These are phyloP conservation scores for Catostomus latipinnis DNA, from an alignment of 2,797 vertebrate species.

Conservation along the genomic window DNA sequence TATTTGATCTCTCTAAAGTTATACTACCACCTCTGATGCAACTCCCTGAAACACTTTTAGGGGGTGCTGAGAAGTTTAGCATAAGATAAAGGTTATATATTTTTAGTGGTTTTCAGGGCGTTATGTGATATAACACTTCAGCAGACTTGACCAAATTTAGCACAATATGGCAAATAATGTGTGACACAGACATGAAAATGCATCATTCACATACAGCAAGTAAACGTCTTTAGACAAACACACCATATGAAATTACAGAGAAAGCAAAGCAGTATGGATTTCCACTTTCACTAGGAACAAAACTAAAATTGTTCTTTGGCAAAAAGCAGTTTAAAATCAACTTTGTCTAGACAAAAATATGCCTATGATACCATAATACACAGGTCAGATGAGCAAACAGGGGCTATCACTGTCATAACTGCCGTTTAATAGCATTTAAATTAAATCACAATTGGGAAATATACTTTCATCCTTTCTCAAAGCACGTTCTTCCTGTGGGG, in stretches of 20 bases:
- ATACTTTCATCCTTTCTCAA: constrained; percentile 10
- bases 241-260: background rate
- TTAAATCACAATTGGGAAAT: constrained; percentile 20
- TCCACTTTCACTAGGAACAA: constrained; percentile 13
- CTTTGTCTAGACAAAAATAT: constrained; percentile 54
- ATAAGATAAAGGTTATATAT: background rate
- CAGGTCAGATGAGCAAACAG: constrained; percentile 36
- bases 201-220: background rate
- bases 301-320: constrained; percentile 64
- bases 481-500: constrained; percentile 30
- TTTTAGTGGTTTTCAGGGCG: constrained; percentile 17
- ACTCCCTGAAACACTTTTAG: constrained; percentile 16
- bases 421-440: background rate
- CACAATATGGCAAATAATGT: background rate
- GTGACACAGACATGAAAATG: background rate
- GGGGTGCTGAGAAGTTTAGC: constrained; percentile 8
- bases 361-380: constrained; percentile 38
- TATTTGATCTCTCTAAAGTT: background rate
- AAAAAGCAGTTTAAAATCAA: constrained; percentile 65
- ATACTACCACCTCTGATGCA: constrained; percentile 2
- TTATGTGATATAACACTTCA: constrained; percentile 10
- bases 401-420: constrained; percentile 34
- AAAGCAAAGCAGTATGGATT: constrained; percentile 23
- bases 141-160: constrained; percentile 23
- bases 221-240: background rate